Percentiles rank a stretch among this genome's conserved stretches.
phyloP scores from a whole-genome alignment of 2,888 invertebrate genomes.

The Coelopa pilipes region DNA sequence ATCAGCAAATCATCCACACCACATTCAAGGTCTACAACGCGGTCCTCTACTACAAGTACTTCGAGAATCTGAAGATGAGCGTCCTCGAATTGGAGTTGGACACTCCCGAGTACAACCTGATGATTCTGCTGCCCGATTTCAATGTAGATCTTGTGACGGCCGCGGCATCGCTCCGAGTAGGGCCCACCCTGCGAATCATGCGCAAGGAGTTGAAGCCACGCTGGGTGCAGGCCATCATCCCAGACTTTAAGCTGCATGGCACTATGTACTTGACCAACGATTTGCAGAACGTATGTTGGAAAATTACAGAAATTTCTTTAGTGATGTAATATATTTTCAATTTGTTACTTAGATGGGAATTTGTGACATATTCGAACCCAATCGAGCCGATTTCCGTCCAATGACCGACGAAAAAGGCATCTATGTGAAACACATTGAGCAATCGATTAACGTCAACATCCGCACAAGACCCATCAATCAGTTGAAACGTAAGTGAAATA shows the following conservation, averaged over 20 bases:
- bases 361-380: conserved; percentile 82
- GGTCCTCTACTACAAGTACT: conserved; percentile 79
- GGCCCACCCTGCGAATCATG: conserved; percentile 74
- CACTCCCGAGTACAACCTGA: conserved; percentile 80
- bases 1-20: conserved; percentile 69
- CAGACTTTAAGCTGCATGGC: conserved; percentile 82
- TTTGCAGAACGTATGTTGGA: conserved; percentile 77
- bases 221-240: conserved; percentile 81
- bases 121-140: conserved; percentile 78
- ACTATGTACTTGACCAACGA: conserved; percentile 83
- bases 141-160: conserved; percentile 74
- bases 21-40: conserved; percentile 82
- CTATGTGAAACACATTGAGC: conserved; percentile 85
- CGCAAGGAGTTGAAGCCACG: conserved; percentile 76
- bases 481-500: conserved; percentile 62
- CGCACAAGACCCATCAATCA: conserved; percentile 74
- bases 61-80: conserved; percentile 77
- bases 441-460: conserved; percentile 84
- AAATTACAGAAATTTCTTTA: background rate
- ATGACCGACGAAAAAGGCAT: conserved; percentile 83
- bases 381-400: conserved; percentile 79
- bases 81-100: conserved; percentile 83
- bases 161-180: conserved; percentile 72
- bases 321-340: background rate
- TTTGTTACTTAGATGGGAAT: conserved; percentile 76